phyloP scores from a whole-genome alignment of 2,888 invertebrate genomes.

The Trissolcus japonicus region DNA sequence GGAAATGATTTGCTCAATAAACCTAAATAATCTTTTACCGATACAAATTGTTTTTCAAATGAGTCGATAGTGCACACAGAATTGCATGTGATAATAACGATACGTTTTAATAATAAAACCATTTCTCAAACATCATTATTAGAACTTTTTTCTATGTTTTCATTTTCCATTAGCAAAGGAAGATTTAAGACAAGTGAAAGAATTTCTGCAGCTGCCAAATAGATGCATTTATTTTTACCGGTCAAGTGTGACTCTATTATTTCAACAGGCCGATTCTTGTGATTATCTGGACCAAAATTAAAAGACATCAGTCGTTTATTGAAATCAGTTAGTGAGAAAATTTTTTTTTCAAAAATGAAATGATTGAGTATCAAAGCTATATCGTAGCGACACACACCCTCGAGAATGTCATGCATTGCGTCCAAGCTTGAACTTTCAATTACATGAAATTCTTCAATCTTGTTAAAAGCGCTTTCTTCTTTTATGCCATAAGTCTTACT shows the following conservation, averaged over 20 bases:
- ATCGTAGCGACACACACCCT: slow-evolving; percentile 59
- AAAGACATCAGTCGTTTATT: slow-evolving; percentile 52
- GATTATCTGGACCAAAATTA: slow-evolving; percentile 55
- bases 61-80: slow-evolving; percentile 22
- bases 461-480: slow-evolving; percentile 48
- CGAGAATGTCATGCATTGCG: slow-evolving; percentile 57
- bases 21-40: slow-evolving; percentile 44
- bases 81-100: neutral
- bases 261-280: slow-evolving; percentile 52
- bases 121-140: neutral
- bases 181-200: too few species aligned
- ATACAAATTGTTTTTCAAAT: slow-evolving; percentile 15
- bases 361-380: slow-evolving; percentile 52
- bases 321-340: slow-evolving; percentile 46
- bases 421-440: slow-evolving; percentile 52
- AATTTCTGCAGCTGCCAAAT: neutral
- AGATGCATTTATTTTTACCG: slow-evolving; percentile 39
- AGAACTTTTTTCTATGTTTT: too few species aligned
- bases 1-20: slow-evolving; percentile 6
- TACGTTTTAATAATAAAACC: neutral
- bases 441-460: slow-evolving; percentile 44
- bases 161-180: too few species aligned
- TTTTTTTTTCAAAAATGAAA: slow-evolving; percentile 48
- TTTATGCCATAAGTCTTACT: slow-evolving; percentile 36
- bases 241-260: slow-evolving; percentile 38